Conservation (phyloP, 2,113 vertebrate genomes). For the Eptesicus fuscus region DNA sequence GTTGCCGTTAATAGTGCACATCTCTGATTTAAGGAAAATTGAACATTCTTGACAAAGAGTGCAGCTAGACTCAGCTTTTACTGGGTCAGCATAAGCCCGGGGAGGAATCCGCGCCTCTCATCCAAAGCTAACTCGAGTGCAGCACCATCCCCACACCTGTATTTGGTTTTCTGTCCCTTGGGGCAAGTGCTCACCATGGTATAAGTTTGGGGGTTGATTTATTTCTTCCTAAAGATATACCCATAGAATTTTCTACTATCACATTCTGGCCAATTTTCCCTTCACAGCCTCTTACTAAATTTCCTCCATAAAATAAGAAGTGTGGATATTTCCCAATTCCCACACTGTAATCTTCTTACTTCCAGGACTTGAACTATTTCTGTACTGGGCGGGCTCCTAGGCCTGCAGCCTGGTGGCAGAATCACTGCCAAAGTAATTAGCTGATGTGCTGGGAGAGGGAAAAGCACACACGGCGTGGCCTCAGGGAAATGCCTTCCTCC, state of each 20-base stretch:
- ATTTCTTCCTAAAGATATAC: neutral
- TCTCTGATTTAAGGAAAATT: neutral
- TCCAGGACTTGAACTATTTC: neutral
- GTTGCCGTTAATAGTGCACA: neutral
- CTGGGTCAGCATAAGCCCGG: neutral
- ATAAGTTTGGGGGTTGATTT: neutral
- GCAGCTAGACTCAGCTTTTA: neutral
- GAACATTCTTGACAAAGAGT: neutral
- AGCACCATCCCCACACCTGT: neutral
- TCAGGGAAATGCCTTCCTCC: neutral
- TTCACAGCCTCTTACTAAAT: neutral
- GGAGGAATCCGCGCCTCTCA: neutral
- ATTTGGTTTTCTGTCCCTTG: conserved; percentile 27
- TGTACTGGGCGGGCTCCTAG: neutral
- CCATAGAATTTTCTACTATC: neutral
- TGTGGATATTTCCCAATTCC: neutral
- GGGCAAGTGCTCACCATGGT: neutral
- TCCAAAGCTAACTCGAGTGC: conserved; percentile 17
- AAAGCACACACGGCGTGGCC: neutral
- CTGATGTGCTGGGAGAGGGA: neutral
- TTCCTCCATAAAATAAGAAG: neutral
- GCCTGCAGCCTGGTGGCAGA: neutral
- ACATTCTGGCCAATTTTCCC: neutral
- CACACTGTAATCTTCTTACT: neutral
- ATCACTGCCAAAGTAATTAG: neutral